phyloP scores from a whole-genome alignment of 2,113 vertebrate genomes.

The Nettapus auritus region DNA sequence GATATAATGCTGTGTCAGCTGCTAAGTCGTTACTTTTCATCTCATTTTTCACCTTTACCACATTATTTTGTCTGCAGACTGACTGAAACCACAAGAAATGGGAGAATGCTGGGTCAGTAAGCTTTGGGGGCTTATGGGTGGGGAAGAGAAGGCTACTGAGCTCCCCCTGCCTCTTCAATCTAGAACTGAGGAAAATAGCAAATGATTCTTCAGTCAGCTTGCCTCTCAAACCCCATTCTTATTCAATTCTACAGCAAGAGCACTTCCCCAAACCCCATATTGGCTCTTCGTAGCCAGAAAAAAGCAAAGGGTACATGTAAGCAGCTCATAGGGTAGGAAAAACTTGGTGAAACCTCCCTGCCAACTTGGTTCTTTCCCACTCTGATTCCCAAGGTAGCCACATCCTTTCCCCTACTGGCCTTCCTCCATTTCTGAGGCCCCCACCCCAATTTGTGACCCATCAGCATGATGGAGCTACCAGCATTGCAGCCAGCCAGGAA shows the following conservation, averaged over 20 bases:
- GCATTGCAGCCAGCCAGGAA: background rate
- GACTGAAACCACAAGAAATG: background rate
- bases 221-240: background rate
- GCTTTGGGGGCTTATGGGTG: no score
- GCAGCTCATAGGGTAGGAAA: background rate
- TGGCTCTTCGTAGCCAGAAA: background rate
- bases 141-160: background rate
- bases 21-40: background rate
- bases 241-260: background rate
- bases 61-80: background rate
- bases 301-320: fast-evolving
- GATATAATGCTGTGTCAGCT: background rate
- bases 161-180: fast-evolving
- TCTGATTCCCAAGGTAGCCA: fast-evolving
- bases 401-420: background rate
- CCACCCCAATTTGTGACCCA: fast-evolving
- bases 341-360: background rate
- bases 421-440: background rate
- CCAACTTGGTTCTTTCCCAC: background rate
- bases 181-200: background rate
- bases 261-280: fast-evolving
- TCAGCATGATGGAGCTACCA: background rate
- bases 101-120: background rate
- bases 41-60: fast-evolving
- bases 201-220: background rate